Base-by-base conservation (phyloP, 2,113 vertebrate genomes). In the Coturnix japonica region DNA sequence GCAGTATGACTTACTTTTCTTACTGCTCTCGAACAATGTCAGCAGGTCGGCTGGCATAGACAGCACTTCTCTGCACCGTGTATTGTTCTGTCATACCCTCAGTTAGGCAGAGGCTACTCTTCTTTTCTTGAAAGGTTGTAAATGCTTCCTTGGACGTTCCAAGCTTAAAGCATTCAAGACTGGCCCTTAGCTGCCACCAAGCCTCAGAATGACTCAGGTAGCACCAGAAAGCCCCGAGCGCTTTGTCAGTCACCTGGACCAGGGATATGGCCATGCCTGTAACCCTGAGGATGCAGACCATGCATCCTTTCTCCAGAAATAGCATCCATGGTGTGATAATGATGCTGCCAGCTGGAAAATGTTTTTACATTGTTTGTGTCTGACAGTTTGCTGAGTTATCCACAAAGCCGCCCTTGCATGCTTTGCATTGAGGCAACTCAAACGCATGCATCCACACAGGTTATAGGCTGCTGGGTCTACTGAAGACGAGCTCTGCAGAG, bases 271-370 rank as follows among this genome's bases (percentile, higher is more conserved):
- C 54, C 31, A 20, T 20, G 54, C 18, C 54, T 20, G 54, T 10
- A 7, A 13, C 11, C 54, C 54, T n/a, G 31, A n/a, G 31, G 19
- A 57, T 56, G 17, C 53, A 56, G 28, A 18, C 9, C 53, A 31
- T 31, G 30, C 53, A 56, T 31, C 17, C 28, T 31, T 31, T n/a
- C 61, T 18, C 54, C 75, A 33, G 9, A 41, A 25, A 21, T 5
- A 19, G 35, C 26, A 3, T 35, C 13, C 28, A 2, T 3, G 4
- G 26, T 2, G 13, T 19, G 81, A 15, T 1, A 25, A 2, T 0
- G 2, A n/a, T 2, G 20, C 74, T 12, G 46, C 23, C 8, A 61
- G 37, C 37, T 31, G 33, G 33, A 22, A 26, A 41, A 7, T 1
- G 6, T 23, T 65, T 60, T 11, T 1, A 18, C 15, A 2, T 20